These are phyloP conservation scores for Pandemis corylana DNA, from an alignment of 2,888 invertebrate species.

Conservation along the genomic window DNA sequence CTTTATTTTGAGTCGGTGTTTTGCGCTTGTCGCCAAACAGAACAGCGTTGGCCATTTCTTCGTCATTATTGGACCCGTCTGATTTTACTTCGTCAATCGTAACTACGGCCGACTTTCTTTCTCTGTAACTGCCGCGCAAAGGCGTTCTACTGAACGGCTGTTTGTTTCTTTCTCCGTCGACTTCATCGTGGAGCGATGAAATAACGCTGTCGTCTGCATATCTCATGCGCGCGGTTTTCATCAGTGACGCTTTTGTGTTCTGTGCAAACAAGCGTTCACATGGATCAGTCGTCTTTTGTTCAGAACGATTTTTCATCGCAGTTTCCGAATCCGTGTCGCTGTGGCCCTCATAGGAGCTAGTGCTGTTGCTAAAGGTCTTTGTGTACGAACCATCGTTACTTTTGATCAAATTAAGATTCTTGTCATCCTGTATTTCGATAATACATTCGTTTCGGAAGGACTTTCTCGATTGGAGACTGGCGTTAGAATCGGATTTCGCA, in stretches of 20 bases:
- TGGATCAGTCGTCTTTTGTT: conserved; percentile 70
- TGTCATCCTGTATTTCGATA: conserved; percentile 76
- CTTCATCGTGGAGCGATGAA: conserved; percentile 69
- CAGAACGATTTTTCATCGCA: conserved; percentile 69
- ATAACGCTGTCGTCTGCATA: conserved; percentile 81
- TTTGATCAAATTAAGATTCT: conserved; percentile 57
- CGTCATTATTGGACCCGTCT: conserved; percentile 72
- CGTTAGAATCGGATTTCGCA: conserved; percentile 78
- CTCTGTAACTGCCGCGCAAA: conserved; percentile 73
- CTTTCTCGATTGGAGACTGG: conserved; percentile 75
- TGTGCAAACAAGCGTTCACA: conserved; percentile 83
- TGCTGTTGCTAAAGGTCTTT: conserved; percentile 85
- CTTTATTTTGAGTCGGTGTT: conserved; percentile 60
- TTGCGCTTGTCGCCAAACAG: conserved; percentile 75
- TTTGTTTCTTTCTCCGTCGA: conserved; percentile 76
- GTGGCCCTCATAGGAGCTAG: conserved; percentile 87
- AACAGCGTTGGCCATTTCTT: conserved; percentile 69
- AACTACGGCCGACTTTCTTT: conserved; percentile 75
- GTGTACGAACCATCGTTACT: conserved; percentile 66
- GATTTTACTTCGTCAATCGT: conserved; percentile 82
- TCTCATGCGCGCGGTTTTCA: conserved; percentile 86
- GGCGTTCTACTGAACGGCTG: conserved; percentile 70
- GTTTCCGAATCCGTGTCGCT: conserved; percentile 88
- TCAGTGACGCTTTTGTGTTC: conserved; percentile 85
- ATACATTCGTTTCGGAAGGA: conserved; percentile 74